A percentile compares a stretch with the other conserved stretches of the same genome.
phyloP scores from a whole-genome alignment of 2,888 invertebrate species.

The Lordiphosa andalusiaca region DNA sequence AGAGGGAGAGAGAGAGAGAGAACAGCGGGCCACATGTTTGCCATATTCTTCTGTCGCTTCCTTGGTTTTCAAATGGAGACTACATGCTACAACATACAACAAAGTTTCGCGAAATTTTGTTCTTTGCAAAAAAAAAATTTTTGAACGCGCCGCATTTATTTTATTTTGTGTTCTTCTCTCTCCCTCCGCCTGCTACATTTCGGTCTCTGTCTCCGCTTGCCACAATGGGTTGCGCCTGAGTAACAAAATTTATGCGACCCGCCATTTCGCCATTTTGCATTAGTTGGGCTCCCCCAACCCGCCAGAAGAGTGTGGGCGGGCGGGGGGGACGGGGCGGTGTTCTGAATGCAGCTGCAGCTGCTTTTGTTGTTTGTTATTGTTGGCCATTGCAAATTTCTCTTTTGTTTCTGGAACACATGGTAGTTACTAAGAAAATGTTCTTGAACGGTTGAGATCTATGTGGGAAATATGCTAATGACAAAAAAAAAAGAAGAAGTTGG shows the following conservation, averaged over 20 bases:
- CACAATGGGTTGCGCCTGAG: conserved; percentile 60
- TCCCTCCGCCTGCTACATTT: conserved; percentile 9
- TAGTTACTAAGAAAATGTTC: too few species aligned
- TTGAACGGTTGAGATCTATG: neutral
- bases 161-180: conserved; percentile 40
- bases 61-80: conserved; percentile 39
- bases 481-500: conserved; percentile 13
- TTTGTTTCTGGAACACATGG: too few species aligned
- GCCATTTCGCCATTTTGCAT: conserved; percentile 60
- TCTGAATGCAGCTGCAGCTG: conserved; percentile 24
- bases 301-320: neutral
- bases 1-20: conserved; percentile 9
- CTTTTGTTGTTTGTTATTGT: conserved; percentile 19
- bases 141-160: conserved; percentile 59
- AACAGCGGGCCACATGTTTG: conserved; percentile 59
- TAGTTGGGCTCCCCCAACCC: conserved; percentile 28
- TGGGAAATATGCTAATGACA: neutral
- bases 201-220: conserved; percentile 9
- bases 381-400: conserved; percentile 2
- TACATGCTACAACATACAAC: conserved; percentile 13
- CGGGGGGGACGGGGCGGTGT: neutral
- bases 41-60: conserved; percentile 62
- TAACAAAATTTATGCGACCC: conserved; percentile 62
- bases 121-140: conserved; percentile 7
- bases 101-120: conserved; percentile 8